phyloP scores from a whole-genome alignment of 2,888 invertebrate genomes.

The Dryobotodes eremita region DNA sequence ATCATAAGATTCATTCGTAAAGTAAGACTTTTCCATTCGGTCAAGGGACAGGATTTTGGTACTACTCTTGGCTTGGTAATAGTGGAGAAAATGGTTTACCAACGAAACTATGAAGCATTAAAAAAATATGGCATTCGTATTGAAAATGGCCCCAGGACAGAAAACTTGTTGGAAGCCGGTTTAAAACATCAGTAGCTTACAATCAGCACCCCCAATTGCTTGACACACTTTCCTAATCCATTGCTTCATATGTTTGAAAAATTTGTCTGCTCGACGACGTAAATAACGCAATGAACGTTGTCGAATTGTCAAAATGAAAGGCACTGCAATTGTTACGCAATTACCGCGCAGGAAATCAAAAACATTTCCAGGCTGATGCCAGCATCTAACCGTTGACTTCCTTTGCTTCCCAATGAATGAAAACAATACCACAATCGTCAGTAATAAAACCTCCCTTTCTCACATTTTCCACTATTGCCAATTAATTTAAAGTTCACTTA shows the following conservation, averaged over 20 bases:
- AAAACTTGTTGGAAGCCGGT: neutral
- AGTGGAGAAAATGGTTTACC: too few relatives aligned
- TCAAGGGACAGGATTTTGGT: too few relatives aligned
- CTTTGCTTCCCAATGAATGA: neutral
- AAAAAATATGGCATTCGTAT: neutral
- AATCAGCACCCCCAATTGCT: neutral
- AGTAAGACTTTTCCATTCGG: neutral
- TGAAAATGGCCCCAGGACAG: neutral
- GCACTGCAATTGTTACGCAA: too few relatives aligned
- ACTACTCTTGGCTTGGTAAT: too few relatives aligned
- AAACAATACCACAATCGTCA: neutral
- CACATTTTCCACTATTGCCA: constrained; percentile 60
- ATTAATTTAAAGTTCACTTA: constrained; percentile 66
- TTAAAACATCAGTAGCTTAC: neutral
- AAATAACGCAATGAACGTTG: too few relatives aligned
- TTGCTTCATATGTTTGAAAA: too few relatives aligned
- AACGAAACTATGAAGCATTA: neutral
- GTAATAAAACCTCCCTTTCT: constrained; percentile 36
- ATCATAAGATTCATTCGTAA: neutral
- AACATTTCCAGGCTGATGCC: neutral
- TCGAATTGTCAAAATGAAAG: too few relatives aligned
- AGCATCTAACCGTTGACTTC: neutral
- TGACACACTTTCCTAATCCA: too few relatives aligned
- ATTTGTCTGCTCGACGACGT: too few relatives aligned
- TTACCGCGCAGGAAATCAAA: neutral